Conservation (phyloP, 2,113 vertebrate genomes). For the Manacus vitellinus region DNA sequence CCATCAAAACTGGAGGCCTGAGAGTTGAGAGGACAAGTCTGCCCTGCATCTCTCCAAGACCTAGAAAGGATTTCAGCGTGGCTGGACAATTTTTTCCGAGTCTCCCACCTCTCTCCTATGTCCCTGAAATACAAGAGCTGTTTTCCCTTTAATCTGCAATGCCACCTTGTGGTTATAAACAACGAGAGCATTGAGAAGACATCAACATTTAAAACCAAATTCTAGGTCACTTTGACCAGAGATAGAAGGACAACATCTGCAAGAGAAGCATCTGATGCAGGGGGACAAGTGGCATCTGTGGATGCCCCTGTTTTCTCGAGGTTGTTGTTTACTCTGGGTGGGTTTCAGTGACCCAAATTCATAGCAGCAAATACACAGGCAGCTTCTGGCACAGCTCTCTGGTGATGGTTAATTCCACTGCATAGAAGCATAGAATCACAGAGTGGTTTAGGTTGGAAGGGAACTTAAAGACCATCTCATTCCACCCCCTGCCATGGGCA, state of each 20-base stretch:
- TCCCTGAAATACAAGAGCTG: neutral
- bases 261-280: neutral
- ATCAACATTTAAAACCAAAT: neutral
- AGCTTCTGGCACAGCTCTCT: neutral
- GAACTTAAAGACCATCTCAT: fast-evolving
- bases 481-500: neutral
- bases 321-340: neutral
- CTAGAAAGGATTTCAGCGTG: neutral
- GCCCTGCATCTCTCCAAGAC: neutral
- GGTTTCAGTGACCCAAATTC: neutral
- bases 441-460: neutral
- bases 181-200: constrained; percentile 32
- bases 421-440: neutral
- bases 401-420: neutral
- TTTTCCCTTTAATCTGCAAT: constrained; percentile 79
- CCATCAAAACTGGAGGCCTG: neutral
- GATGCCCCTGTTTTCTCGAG: neutral
- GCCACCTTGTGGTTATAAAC: constrained; percentile 77
- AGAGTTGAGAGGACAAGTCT: neutral
- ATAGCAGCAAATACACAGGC: fast-evolving
- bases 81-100: neutral
- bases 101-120: neutral
- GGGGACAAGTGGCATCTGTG: neutral
- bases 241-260: neutral
- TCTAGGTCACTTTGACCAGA: neutral